These are phyloP conservation scores for Psittacula derbiana DNA, from an alignment of 2,797 vertebrate species.

Conservation along the genomic window DNA sequence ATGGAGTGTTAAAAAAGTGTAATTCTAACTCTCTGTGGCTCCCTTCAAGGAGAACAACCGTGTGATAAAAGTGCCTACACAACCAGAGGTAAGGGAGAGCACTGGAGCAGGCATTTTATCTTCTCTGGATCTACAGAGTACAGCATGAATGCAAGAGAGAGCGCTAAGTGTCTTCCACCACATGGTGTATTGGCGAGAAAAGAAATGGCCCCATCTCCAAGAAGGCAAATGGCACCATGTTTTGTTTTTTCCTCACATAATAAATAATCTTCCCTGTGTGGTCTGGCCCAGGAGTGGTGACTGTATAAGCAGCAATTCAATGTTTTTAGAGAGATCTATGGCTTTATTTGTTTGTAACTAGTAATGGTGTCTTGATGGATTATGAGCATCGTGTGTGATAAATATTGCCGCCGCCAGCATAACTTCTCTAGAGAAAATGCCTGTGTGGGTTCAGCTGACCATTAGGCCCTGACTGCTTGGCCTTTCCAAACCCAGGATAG, in stretches of 20 bases:
- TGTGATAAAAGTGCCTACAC: not conserved
- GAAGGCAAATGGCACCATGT: fast-evolving
- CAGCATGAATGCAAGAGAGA: not conserved
- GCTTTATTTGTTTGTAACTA: not conserved
- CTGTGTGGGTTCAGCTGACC: not conserved
- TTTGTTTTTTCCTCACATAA: not conserved
- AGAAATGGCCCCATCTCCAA: not conserved
- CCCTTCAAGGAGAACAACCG: not conserved
- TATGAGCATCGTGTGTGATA: not conserved
- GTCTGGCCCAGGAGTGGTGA: not conserved
- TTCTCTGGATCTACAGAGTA: not conserved
- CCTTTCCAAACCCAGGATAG: not conserved
- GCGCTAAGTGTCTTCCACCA: not conserved
- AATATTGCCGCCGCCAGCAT: not conserved
- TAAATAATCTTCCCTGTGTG: not conserved
- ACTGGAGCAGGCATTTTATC: not conserved
- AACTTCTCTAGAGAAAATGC: not conserved
- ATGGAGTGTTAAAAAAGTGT: not conserved
- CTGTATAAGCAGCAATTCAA: not conserved
- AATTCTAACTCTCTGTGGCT: not conserved
- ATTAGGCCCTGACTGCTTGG: not conserved
- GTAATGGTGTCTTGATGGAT: not conserved
- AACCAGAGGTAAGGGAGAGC: not conserved
- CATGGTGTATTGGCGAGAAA: not conserved
- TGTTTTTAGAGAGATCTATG: not conserved